A percentile compares a stretch with the other conserved stretches of the same genome.
Evolutionary conservation across 2,888 invertebrate species (phyloP).

Genomic region (Ellobium chinense): DNA sequence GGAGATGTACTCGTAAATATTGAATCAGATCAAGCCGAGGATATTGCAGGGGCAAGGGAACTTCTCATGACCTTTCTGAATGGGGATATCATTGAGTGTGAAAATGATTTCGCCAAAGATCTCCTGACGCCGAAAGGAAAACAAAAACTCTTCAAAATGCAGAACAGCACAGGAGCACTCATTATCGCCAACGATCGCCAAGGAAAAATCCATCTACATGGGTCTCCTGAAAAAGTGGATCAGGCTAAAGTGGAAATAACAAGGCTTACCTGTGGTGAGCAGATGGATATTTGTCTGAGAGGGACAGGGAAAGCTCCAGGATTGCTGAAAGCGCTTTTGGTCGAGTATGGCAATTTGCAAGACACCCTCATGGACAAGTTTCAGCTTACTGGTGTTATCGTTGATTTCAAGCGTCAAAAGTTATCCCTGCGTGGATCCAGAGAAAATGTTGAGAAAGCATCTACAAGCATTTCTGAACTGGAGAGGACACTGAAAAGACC

Average conservation of each 20-base stretch:
- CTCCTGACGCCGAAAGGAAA: slow-evolving; percentile 28
- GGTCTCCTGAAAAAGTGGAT: slow-evolving; percentile 5
- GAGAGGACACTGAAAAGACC: neutral
- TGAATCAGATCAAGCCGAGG: neutral
- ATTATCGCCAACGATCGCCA: slow-evolving; percentile 12
- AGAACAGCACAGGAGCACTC: slow-evolving; percentile 1
- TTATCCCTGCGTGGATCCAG: neutral
- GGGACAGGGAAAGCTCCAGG: slow-evolving; percentile 59
- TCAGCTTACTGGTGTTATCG: slow-evolving; percentile 43
- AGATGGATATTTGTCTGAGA: slow-evolving; percentile 47
- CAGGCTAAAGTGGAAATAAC: slow-evolving; percentile 2
- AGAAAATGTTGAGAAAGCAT: neutral
- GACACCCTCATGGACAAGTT: slow-evolving; percentile 48
- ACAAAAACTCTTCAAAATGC: slow-evolving; percentile 11
- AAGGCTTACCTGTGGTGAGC: neutral
- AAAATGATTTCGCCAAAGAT: neutral
- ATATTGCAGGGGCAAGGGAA: slow-evolving; percentile 1
- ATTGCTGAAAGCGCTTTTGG: slow-evolving; percentile 59
- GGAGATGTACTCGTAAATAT: slow-evolving; percentile 6
- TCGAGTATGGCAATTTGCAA: slow-evolving; percentile 55
- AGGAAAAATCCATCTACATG: slow-evolving; percentile 30
- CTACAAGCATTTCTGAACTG: neutral
- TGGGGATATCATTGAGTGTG: slow-evolving; percentile 31
- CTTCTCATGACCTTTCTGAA: neutral
- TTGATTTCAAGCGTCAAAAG: slow-evolving; percentile 47